Conservation (phyloP, 2,888 invertebrate species). For the Dryadula phaetusa region DNA sequence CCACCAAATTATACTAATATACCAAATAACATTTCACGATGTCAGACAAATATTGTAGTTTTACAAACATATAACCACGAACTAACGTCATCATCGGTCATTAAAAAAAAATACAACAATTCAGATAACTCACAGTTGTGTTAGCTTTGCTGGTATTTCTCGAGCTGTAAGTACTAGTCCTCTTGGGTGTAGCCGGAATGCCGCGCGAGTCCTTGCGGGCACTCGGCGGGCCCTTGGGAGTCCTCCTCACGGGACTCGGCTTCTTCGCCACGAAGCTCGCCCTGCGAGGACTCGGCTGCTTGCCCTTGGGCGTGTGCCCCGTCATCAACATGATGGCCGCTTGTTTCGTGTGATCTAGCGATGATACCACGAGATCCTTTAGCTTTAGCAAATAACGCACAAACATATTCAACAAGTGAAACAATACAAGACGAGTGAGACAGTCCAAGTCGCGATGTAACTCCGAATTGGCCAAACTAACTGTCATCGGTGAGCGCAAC, state of each 20-base stretch:
- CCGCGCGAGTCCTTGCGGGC: not conserved
- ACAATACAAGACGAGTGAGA: not conserved
- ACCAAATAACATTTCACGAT: no score
- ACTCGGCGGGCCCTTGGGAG: not conserved
- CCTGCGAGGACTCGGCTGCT: conserved; percentile 31
- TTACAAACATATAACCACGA: no score
- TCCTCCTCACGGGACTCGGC: conserved; percentile 14
- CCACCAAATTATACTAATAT: no score
- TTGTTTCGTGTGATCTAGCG: conserved; percentile 74
- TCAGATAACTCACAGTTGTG: conserved; percentile 17
- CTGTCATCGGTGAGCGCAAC: not conserved
- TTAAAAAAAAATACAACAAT: not conserved
- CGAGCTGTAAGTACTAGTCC: conserved; percentile 26
- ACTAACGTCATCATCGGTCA: no score
- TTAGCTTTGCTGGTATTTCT: conserved; percentile 20
- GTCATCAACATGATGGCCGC: conserved; percentile 77
- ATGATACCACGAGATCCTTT: conserved; percentile 33
- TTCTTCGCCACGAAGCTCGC: conserved; percentile 27
- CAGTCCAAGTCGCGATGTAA: not conserved
- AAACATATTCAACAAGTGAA: conserved; percentile 15
- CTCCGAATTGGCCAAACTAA: not conserved
- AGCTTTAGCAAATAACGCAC: conserved; percentile 7
- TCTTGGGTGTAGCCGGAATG: conserved; percentile 31
- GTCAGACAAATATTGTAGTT: no score
- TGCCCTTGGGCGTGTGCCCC: conserved; percentile 64